Percentiles rank a stretch among this genome's conserved stretches.
Conservation (phyloP, 1,140 invertebrate genomes). For the Telenomus remus region DNA sequence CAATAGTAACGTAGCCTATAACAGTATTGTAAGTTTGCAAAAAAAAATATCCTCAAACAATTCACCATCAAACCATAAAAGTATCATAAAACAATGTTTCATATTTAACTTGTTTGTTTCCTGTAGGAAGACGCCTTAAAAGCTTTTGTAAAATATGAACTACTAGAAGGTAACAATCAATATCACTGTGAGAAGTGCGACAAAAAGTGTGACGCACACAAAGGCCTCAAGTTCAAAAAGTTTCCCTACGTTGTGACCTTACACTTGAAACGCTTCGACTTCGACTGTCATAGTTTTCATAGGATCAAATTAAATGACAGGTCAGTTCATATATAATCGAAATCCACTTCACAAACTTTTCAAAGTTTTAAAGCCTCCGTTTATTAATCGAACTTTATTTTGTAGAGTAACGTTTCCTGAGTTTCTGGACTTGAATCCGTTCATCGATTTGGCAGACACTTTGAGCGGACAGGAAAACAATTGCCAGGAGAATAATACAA, state of each 20-base stretch:
- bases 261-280: slow-evolving; percentile 94
- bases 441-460: slow-evolving; percentile 77
- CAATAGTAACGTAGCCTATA: slow-evolving; percentile 85
- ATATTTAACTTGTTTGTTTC: slow-evolving; percentile 5
- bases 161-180: slow-evolving; percentile 90
- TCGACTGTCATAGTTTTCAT: slow-evolving; percentile 90
- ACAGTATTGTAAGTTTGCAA: slow-evolving; percentile 82
- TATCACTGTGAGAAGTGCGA: slow-evolving; percentile 93
- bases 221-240: slow-evolving; percentile 91
- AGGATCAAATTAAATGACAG: slow-evolving; percentile 94
- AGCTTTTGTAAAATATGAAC: slow-evolving; percentile 92
- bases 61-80: not conserved
- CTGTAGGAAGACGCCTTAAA: slow-evolving; percentile 86
- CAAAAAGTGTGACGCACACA: slow-evolving; percentile 93
- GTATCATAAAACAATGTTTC: not conserved
- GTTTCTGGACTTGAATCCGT: slow-evolving; percentile 86
- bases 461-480: slow-evolving; percentile 74
- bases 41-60: too few relatives aligned
- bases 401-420: slow-evolving; percentile 89
- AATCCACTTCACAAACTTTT: too few relatives aligned
- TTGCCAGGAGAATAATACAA: slow-evolving; percentile 79
- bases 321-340: slow-evolving; percentile 75
- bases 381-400: not conserved
- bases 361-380: not conserved
- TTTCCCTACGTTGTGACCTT: slow-evolving; percentile 93